Evolutionary conservation across 2,888 invertebrate genomes (phyloP), one percentile per base, ranked within the genome.

Genomic region (Aplocera efformata): DNA sequence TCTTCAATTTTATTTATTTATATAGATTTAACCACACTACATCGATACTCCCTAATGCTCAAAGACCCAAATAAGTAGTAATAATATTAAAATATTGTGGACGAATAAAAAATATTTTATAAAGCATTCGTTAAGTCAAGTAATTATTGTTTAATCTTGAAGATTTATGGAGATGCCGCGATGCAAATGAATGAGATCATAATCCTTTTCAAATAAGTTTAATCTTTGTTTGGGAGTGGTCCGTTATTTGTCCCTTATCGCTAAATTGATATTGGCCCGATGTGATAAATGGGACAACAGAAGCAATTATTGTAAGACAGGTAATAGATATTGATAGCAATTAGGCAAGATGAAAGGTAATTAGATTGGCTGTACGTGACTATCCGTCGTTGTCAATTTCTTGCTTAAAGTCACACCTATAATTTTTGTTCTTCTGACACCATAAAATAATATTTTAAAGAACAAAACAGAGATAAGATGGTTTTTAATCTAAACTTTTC

Each of bases 181-280:
- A 26, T 29, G 28, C 25, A 25, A 45, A 40, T 36, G 36, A 40
- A 45, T 33, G 26, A 30, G 35, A 22, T n/a, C 20, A 35, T 45
- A 33, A 45, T 36, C 40, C 32, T 13, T 25, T 32, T 32, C 23
- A 25, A 30, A 27, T 34, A 24, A 29, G 35, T 45, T 35, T 36
- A 45, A 41, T 45, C 45, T 40, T 45, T 30, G 45, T 45, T 45
- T 35, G 29, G 26, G 45, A 45, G 45, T 45, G 40, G 26, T 21
- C 29, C 40, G 40, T 30, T 35, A 31, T 40, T 41, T 40, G 45
- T 39, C 40, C 21, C 32, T 45, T 40, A 41, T 45, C 45, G 31
- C 25, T 25, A 28, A 32, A 45, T 26, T 33, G 29, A 17, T 30
- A 26, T 36, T 35, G 28, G 35, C 25, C 25, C 32, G 24, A 36